Percentiles rank a stretch among this genome's conserved stretches.
Conservation (phyloP, 1,140 invertebrate genomes). For the Rhynchophorus ferrugineus region DNA sequence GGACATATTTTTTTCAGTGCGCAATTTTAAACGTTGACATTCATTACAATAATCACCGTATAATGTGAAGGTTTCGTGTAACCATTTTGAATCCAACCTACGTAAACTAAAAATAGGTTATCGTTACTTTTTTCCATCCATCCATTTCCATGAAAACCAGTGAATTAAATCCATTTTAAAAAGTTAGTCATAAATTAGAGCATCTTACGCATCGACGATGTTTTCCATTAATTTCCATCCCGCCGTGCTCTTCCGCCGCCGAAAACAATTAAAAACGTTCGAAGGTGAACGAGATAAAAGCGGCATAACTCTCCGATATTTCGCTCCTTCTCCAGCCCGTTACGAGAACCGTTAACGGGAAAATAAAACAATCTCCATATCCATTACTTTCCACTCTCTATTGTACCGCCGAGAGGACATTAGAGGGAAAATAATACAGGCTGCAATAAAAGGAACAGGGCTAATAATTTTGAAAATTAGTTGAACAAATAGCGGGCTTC, state of each 20-base stretch:
- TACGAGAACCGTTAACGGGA: conserved; percentile 14
- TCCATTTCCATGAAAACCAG: too few species aligned
- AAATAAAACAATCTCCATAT: conserved; percentile 22
- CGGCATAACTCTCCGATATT: conserved; percentile 5
- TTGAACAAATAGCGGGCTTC: conserved; percentile 6
- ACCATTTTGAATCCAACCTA: too few species aligned
- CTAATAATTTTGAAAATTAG: conserved; percentile 16
- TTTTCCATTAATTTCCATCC: not conserved
- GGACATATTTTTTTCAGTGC: too few species aligned
- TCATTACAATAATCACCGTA: too few species aligned
- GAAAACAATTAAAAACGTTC: not conserved
- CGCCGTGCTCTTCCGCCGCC: not conserved
- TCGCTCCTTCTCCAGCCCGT: conserved; percentile 3
- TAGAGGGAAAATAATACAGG: conserved; percentile 14
- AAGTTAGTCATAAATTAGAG: too few species aligned
- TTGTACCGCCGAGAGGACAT: conserved; percentile 16
- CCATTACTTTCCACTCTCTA: conserved; percentile 21
- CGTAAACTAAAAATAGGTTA: too few species aligned
- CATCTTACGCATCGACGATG: too few species aligned
- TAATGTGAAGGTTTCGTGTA: too few species aligned
- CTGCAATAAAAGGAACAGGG: conserved; percentile 10
- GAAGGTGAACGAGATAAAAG: conserved; percentile 8
- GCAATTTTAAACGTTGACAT: too few species aligned
- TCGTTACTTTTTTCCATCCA: too few species aligned
- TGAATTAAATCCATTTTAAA: too few species aligned